phyloP scores from a whole-genome alignment of 2,797 vertebrate genomes.

The Halcyon badia region DNA sequence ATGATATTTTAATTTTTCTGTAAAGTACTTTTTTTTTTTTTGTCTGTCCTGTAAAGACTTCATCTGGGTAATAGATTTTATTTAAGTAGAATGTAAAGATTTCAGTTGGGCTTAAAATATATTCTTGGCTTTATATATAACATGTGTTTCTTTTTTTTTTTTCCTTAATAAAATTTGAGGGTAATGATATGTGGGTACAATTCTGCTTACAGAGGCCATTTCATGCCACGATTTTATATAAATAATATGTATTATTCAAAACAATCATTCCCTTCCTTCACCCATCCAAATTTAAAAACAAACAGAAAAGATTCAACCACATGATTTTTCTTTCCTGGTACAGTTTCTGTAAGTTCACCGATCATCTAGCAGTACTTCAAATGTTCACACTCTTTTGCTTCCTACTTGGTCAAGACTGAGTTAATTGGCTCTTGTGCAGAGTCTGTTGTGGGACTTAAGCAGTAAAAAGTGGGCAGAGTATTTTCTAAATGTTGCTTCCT shows the following conservation, averaged over 20 bases:
- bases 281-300: background rate
- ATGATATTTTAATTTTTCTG: background rate
- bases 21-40: background rate
- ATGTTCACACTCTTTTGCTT: background rate
- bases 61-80: background rate
- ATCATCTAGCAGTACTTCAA: background rate
- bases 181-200: background rate
- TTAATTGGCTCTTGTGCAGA: background rate
- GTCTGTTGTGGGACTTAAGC: background rate
- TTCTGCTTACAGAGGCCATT: background rate
- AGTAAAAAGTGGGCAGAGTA: background rate
- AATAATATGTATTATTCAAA: background rate
- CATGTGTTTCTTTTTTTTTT: background rate
- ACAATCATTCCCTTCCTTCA: background rate
- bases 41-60: background rate
- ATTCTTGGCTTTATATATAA: background rate
- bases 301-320: background rate
- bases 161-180: background rate
- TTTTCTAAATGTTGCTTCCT: background rate
- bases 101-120: background rate
- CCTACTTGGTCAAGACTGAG: background rate
- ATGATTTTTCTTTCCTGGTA: background rate
- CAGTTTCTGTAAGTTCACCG: background rate
- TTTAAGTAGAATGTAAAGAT: background rate
- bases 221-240: background rate